Conservation (phyloP, 1,140 invertebrate genomes). For the Drosophila kepulauana region DNA sequence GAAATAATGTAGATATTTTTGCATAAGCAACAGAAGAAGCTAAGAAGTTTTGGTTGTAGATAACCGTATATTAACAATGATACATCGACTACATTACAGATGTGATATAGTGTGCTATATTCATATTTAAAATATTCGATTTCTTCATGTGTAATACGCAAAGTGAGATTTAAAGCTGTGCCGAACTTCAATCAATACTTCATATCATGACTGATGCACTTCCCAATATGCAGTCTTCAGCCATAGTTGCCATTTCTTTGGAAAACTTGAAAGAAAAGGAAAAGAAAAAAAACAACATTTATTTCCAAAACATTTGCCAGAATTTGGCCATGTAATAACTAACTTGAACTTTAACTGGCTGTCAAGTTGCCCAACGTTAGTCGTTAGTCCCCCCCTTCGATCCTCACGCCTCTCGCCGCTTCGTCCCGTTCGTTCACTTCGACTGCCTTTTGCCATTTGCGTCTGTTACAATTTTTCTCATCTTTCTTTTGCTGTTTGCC, state of each 20-base stretch:
- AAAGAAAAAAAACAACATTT: constrained; percentile 34
- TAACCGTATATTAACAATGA: too few species aligned
- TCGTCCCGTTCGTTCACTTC: neutral
- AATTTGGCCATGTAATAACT: constrained; percentile 60
- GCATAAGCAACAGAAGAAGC: too few species aligned
- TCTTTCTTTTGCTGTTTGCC: constrained; percentile 47
- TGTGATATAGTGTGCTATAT: too few species aligned
- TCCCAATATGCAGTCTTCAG: neutral
- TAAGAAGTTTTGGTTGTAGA: too few species aligned
- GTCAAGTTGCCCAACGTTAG: constrained; percentile 30
- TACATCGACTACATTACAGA: too few species aligned
- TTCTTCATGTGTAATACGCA: too few species aligned
- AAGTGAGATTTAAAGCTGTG: neutral
- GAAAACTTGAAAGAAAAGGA: neutral
- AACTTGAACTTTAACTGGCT: constrained; percentile 71
- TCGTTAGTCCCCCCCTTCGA: constrained; percentile 8
- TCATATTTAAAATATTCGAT: too few species aligned
- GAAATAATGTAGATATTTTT: too few species aligned
- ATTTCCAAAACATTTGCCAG: constrained; percentile 60
- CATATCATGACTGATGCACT: neutral
- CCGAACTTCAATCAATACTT: neutral
- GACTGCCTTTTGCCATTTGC: constrained; percentile 10
- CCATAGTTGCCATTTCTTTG: neutral
- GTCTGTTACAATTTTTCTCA: constrained; percentile 60
- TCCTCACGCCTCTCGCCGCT: neutral